Evolutionary conservation across 2,113 vertebrate genomes (phyloP).

Genomic region (Acrocephalus arundinaceus): DNA sequence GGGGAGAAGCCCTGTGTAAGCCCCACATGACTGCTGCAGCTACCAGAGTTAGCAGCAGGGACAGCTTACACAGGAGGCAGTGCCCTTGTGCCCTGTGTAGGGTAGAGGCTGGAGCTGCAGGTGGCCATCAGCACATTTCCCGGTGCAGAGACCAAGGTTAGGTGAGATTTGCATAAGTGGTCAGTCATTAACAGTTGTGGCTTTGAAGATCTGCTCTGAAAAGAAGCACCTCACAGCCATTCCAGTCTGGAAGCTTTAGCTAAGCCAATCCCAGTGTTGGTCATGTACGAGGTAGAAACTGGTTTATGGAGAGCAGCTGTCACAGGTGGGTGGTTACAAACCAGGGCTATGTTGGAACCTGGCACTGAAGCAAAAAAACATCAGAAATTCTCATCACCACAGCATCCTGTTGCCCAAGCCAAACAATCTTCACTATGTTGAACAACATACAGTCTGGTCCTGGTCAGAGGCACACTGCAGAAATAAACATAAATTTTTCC

Average conservation of each 20-base stretch:
- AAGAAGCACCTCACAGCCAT: not conserved
- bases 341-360: not conserved
- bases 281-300: not conserved
- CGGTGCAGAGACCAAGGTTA: not conserved
- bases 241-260: not conserved
- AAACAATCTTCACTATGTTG: not conserved
- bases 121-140: slow-evolving; percentile 1
- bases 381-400: not conserved
- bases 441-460: not conserved
- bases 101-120: not conserved
- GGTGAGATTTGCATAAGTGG: slow-evolving; percentile 3
- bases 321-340: not conserved
- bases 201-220: not conserved
- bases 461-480: not conserved
- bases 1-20: not conserved
- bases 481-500: not conserved
- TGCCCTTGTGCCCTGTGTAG: not conserved
- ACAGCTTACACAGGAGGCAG: not conserved
- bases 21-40: not conserved
- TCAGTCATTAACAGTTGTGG: not conserved
- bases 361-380: not conserved
- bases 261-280: not conserved
- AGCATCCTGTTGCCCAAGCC: not conserved
- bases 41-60: not conserved
- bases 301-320: not conserved